Percentiles rank a stretch among this genome's conserved stretches.
Evolutionary conservation across 2,888 invertebrate species (phyloP).

Genomic region (Morpho helenor): DNA sequence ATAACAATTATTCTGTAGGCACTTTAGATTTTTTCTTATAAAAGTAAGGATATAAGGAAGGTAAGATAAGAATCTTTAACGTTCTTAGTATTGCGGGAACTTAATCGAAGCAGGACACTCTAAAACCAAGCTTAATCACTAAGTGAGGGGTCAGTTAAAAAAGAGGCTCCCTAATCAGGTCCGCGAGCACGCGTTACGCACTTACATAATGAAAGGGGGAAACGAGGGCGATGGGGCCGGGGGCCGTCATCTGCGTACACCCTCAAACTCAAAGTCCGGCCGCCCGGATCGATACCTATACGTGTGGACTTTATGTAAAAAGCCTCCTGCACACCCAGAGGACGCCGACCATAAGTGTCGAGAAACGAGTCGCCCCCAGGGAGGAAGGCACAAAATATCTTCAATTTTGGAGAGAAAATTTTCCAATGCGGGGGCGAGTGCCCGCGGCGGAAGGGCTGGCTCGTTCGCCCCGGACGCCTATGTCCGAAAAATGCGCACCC

Average conservation of each 20-base stretch:
- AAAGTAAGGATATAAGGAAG: not conserved
- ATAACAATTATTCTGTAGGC: no score
- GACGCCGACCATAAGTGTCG: slow-evolving; percentile 78
- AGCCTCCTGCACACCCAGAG: slow-evolving; percentile 76
- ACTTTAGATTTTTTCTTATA: slow-evolving; percentile 24
- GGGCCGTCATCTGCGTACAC: slow-evolving; percentile 78
- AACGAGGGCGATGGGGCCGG: slow-evolving; percentile 51
- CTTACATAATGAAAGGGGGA: slow-evolving; percentile 79
- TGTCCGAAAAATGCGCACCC: slow-evolving; percentile 75
- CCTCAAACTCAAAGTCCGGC: slow-evolving; percentile 56
- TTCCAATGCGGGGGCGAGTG: slow-evolving; percentile 75
- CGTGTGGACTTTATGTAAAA: slow-evolving; percentile 80
- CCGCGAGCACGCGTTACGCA: slow-evolving; percentile 78
- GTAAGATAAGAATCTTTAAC: slow-evolving; percentile 12
- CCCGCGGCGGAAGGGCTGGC: slow-evolving; percentile 74
- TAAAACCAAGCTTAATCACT: slow-evolving; percentile 75
- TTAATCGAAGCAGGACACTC: slow-evolving; percentile 58
- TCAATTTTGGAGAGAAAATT: slow-evolving; percentile 79
- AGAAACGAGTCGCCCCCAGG: slow-evolving; percentile 76
- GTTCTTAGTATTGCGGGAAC: slow-evolving; percentile 22
- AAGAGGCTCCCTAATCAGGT: slow-evolving; percentile 77
- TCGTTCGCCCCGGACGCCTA: slow-evolving; percentile 59
- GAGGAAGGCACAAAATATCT: slow-evolving; percentile 76
- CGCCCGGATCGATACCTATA: slow-evolving; percentile 77
- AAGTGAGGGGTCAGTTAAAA: slow-evolving; percentile 77